phyloP scores from a whole-genome alignment of 2,113 vertebrate genomes.

The Melanerpes formicivorus region DNA sequence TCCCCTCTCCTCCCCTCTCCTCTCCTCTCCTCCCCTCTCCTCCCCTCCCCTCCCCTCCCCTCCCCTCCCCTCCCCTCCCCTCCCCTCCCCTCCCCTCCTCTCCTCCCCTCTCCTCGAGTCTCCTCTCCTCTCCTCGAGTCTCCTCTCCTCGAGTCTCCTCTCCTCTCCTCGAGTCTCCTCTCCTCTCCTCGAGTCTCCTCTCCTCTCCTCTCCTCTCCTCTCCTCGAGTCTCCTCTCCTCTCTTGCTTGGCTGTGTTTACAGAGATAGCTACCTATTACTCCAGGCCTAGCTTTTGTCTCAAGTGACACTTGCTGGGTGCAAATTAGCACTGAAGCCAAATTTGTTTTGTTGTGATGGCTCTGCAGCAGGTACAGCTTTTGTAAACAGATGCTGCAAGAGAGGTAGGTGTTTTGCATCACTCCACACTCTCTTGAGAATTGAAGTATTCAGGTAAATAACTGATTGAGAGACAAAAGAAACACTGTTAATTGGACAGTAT shows the following conservation, averaged over 20 bases:
- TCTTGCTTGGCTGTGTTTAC: background rate
- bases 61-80: no score
- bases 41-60: no score
- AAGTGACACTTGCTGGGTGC: background rate
- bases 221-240: no score
- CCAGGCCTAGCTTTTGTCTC: slow-evolving; percentile 32
- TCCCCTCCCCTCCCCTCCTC: no score
- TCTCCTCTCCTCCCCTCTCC: background rate
- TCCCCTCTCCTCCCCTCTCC: no score
- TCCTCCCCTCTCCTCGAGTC: no score
- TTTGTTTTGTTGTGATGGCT: slow-evolving; percentile 32
- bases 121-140: background rate
- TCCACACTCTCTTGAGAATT: slow-evolving; percentile 50
- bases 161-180: no score
- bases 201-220: no score
- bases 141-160: no score
- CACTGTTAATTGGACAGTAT: background rate
- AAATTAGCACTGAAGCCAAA: slow-evolving; percentile 18
- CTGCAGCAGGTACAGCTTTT: slow-evolving; percentile 37
- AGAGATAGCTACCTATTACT: background rate
- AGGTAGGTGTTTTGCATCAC: slow-evolving; percentile 54
- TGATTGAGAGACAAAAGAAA: slow-evolving; percentile 40
- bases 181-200: background rate
- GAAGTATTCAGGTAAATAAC: slow-evolving; percentile 25
- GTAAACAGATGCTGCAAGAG: slow-evolving; percentile 62